Base-by-base conservation (phyloP, 1,140 invertebrate genomes). In the Meloidogyne exigua region DNA sequence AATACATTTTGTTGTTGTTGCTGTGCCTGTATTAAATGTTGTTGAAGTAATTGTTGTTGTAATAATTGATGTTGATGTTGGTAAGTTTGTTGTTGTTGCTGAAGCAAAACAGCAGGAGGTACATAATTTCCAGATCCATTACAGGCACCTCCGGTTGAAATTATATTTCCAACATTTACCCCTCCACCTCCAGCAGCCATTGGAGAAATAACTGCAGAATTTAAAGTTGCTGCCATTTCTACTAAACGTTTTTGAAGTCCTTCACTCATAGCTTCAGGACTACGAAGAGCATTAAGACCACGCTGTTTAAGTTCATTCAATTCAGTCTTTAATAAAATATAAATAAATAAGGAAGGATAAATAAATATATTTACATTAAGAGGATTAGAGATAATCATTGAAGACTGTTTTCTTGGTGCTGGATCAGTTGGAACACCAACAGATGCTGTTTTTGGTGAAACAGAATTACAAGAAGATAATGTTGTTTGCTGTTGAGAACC, bases 271-370 rank as follows among this genome's bases (percentile, higher is more conserved):
- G 76, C 10, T 25, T 78, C 76, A 4, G 76, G 76, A 36, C 64
- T 69, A n/a, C 77, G 76, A 25, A 79, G 62, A 25, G 77, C 77
- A 18, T 25, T 74, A n/a, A 79, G 42, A 25, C 78, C 77, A 25
- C 67, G 78, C 15, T 80, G 77, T 57, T 80, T 78, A n/a, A 79
- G 25, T 13, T 79, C 77, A 42, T 21, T 23, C 25, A 80, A 32
- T 49, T 79, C 68, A 18, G 69, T 18, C 77, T 79, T 26, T 15
- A 80, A 79, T n/a, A n/a, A 32, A 57, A 68, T 11, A 39, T 7
- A 25, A 28, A 18, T 10, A 32, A 15, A 64, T 73, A 26, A 13
- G 18, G n/a, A 49, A 23, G 13, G 3, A 13, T n/a, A 3, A 9
- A 69, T 68, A 67, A 72, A 42, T 13, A 69, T 49, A 65, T 26